Percentiles rank a stretch among this genome's conserved stretches.
phyloP scores from a whole-genome alignment of 2,888 invertebrate species.

The Synanthedon myopaeformis region DNA sequence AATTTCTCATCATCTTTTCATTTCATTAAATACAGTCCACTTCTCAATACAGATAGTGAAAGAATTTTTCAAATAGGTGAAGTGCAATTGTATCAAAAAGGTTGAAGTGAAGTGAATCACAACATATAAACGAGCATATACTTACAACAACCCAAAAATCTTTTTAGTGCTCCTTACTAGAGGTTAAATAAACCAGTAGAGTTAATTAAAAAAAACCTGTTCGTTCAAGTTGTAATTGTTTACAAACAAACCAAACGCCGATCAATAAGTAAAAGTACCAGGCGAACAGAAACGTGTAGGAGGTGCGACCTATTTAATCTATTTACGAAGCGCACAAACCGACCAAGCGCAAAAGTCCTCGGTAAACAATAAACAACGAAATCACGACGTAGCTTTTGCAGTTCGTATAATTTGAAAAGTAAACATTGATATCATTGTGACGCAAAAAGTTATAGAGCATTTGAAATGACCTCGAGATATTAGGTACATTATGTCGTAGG shows the following conservation, averaged over 20 bases:
- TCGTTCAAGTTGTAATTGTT: slow-evolving; percentile 10
- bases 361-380: neutral
- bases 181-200: no score
- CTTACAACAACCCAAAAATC: no score
- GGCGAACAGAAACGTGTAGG: slow-evolving; percentile 19
- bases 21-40: no score
- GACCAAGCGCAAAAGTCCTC: slow-evolving; percentile 16
- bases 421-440: slow-evolving; percentile 10
- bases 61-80: no score
- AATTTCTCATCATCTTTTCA: no score
- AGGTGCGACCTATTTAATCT: slow-evolving; percentile 15
- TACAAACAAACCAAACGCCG: slow-evolving; percentile 27
- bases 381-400: neutral
- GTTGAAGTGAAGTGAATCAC: no score
- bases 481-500: neutral
- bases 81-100: no score
- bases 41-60: no score
- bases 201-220: no score
- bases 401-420: neutral
- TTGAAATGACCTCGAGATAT: neutral
- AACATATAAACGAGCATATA: no score
- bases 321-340: slow-evolving; percentile 20
- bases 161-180: no score
- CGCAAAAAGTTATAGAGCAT: slow-evolving; percentile 14
- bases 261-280: slow-evolving; percentile 32